phyloP scores from a whole-genome alignment of 1,140 invertebrate species.

The Adelges cooleyi region DNA sequence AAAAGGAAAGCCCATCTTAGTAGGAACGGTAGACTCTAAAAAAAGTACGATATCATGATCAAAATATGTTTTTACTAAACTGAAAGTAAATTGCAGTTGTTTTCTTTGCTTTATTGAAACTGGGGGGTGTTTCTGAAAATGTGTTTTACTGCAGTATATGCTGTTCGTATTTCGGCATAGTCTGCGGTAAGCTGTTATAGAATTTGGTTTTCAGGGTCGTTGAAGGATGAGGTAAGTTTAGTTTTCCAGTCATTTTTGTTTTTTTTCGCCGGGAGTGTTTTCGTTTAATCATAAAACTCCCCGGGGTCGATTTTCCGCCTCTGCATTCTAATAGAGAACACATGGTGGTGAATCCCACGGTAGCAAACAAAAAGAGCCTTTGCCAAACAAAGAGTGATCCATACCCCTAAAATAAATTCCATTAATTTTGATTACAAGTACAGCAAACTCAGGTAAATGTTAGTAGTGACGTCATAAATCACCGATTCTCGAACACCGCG shows the following conservation, averaged over 20 bases:
- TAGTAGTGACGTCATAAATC: constrained; percentile 5
- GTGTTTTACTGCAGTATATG: too few relatives aligned
- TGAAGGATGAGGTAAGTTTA: background rate
- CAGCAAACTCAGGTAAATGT: constrained; percentile 3
- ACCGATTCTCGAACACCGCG: constrained; percentile 1
- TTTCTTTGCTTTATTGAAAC: too few relatives aligned
- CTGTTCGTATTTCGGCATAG: too few relatives aligned
- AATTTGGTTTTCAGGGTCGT: background rate
- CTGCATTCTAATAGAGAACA: constrained; percentile 13
- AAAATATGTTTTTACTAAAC: too few relatives aligned
- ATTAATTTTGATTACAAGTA: constrained; percentile 26
- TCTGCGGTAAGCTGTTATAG: too few relatives aligned
- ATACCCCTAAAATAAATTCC: constrained; percentile 25
- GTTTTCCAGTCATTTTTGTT: constrained; percentile 5
- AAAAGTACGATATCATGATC: too few relatives aligned
- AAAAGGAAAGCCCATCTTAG: too few relatives aligned
- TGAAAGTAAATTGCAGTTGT: too few relatives aligned
- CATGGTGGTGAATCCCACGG: constrained; percentile 14
- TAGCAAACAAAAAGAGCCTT: constrained; percentile 16
- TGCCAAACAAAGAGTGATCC: constrained; percentile 2
- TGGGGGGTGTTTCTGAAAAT: too few relatives aligned
- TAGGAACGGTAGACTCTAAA: too few relatives aligned
- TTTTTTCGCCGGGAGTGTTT: constrained; percentile 13
- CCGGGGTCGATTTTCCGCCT: background rate
- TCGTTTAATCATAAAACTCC: constrained; percentile 28